These are phyloP conservation scores for Lepidostoma basale DNA, from an alignment of 1,140 invertebrate species.

Conservation along the genomic window DNA sequence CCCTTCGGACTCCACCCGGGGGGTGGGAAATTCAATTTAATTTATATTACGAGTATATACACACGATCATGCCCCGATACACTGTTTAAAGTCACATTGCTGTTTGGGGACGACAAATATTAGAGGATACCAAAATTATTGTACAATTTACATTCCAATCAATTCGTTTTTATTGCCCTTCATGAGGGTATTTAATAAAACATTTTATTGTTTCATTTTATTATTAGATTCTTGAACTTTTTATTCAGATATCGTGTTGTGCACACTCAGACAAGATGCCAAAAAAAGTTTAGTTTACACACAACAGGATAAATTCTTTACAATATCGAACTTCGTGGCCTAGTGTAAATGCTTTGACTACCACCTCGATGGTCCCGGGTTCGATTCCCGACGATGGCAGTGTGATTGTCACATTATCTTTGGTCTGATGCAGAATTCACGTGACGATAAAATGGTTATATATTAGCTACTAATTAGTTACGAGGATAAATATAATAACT, in stretches of 20 bases:
- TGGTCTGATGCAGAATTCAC: too few species aligned
- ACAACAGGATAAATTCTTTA: not conserved
- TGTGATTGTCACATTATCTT: too few species aligned
- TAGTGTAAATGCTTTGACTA: too few species aligned
- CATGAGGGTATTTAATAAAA: not conserved
- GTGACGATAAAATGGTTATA: too few species aligned
- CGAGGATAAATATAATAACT: too few species aligned
- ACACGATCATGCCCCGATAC: not conserved
- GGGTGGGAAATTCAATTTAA: slow-evolving; percentile 20
- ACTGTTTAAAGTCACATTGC: slow-evolving; percentile 8
- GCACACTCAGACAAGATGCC: not conserved
- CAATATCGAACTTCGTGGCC: too few species aligned
- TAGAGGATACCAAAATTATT: not conserved
- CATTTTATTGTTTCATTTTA: not conserved
- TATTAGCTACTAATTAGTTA: too few species aligned
- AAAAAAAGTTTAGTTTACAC: not conserved
- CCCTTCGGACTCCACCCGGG: slow-evolving; percentile 15
- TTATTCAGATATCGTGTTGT: not conserved
- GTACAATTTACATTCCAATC: not conserved
- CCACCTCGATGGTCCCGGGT: too few species aligned
- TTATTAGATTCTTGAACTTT: not conserved
- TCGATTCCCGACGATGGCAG: too few species aligned
- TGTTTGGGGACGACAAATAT: not conserved
- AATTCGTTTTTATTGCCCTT: not conserved
- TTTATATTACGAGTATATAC: not conserved